Base-by-base conservation (phyloP, 2,888 invertebrate species). In the Lasioglossum pauxillum region DNA sequence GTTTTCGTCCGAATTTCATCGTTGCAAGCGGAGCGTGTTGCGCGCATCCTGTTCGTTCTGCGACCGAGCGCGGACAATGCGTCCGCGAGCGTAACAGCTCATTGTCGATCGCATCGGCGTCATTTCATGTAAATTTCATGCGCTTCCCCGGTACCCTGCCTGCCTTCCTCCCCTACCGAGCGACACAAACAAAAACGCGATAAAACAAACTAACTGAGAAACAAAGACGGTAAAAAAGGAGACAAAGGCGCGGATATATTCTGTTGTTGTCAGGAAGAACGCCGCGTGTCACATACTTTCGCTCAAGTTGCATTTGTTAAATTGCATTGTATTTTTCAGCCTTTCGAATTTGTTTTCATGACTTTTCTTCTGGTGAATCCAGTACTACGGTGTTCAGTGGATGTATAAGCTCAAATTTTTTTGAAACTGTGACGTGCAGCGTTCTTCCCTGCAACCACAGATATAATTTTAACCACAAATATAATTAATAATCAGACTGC, bases 41-140 rank as follows among this genome's bases (percentile, higher is more conserved):
- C 41, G 31, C 38, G 78, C 60, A 86, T 86, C 85, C 85, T 84
- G 82, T 80, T 75, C 83, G 82, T 84, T 84, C 78, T 86, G 85
- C 85, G 80, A 81, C 78, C 86, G 86, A 41, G 71, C 85, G 71
- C 67, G 53, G 78, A 85, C 80, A 80, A 86, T 85, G 80, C 71
- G n/a, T 38, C 85, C 27, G 73, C 71, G 46, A 78, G 77, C 85
- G 80, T 80, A 80, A 84, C 85, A n/a, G 85, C 80, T 80, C 71
- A 67, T 86, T 80, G 86, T 73, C 86, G 86, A 86, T 86, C 86
- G 75, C 67, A 64, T 82, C 72, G 73, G 27, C 71, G 85, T 75
- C 75, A 75, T 81, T 85, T 85, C 77, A 81, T 86, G 86, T 74
- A 85, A 82, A 86, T 86, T 81, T 86, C 72, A 86, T 78, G 73